Evolutionary conservation across 2,888 invertebrate genomes (phyloP).

Genomic region (Cynaeus angustus): DNA sequence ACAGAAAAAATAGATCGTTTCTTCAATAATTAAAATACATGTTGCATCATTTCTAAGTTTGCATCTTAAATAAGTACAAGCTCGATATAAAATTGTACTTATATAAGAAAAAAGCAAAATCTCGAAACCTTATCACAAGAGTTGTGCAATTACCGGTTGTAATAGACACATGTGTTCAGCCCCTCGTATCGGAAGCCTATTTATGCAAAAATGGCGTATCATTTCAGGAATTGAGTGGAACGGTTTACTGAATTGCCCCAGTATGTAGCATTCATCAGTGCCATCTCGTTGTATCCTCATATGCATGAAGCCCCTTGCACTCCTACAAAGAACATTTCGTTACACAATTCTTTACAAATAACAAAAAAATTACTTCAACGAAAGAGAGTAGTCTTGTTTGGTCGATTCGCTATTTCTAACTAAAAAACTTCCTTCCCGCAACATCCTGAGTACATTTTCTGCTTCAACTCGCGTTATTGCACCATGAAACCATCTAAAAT

Average conservation of each 20-base stretch:
- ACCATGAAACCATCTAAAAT: constrained; percentile 93
- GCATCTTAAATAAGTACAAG: constrained; percentile 31
- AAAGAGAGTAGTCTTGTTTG: constrained; percentile 94
- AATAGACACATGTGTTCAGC: constrained; percentile 97
- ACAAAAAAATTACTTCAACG: constrained; percentile 87
- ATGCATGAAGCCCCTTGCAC: constrained; percentile 96
- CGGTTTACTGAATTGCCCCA: constrained; percentile 94
- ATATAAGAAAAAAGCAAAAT: constrained; percentile 25
- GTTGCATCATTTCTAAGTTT: constrained; percentile 27
- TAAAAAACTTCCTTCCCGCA: constrained; percentile 93
- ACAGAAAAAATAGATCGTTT: constrained; percentile 37
- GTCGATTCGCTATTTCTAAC: constrained; percentile 96
- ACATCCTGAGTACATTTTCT: constrained; percentile 87
- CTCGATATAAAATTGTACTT: constrained; percentile 31
- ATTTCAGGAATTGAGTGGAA: constrained; percentile 95
- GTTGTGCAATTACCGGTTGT: constrained; percentile 91
- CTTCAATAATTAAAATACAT: constrained; percentile 23
- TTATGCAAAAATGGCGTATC: constrained; percentile 94
- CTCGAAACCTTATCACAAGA: constrained; percentile 74
- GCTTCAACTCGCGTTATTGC: constrained; percentile 93
- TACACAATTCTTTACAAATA: constrained; percentile 10
- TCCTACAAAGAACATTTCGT: constrained; percentile 74
- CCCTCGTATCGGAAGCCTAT: constrained; percentile 94
- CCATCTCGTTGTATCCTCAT: constrained; percentile 91
- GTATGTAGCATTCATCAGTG: constrained; percentile 85